Evolutionary conservation across 1,140 invertebrate genomes (phyloP), one percentile per base, ranked within the genome.

Genomic region (Temnothorax longispinosus): DNA sequence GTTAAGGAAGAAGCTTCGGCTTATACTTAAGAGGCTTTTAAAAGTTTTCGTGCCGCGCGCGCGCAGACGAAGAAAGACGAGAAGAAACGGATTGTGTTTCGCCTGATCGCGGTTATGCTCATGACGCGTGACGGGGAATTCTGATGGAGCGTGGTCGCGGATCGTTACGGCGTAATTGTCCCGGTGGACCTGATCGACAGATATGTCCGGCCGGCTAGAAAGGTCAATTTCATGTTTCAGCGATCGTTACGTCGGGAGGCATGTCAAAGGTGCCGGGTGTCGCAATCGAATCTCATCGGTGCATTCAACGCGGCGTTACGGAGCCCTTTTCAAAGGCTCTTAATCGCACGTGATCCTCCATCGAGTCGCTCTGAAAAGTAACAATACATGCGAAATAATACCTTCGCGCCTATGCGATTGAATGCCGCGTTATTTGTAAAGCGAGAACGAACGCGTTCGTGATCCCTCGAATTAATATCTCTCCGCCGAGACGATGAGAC

Each of bases 151-250:
- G 89, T 88, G 87, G 90, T 88, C 80, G 85, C 74, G 88, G 76
- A 87, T 92, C 88, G 89, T 92, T 91, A 90, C 88, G 69, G 72
- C 80, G 91, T 92, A 92, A 92, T 92, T 92, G 91, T 87, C 91
- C 86, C 67, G 89, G 88, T 88, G 90, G 84, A 90, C 81, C 32
- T 54, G 85, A 89, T 77, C 84, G 69, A 72, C 69, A 78, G 80
- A 88, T 88, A 80, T 81, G 72, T 75, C 75, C 78, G 76, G 44
- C 32, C 72, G 32, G 84, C 91, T 91, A 87, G 89, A 90, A 90
- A 90, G 89, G 86, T 88, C 89, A 81, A 90, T 90, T 88, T 88
- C 84, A 90, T 77, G 88, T 90, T 80, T 87, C 89, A 78, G 74
- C 67, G 86, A 89, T 87, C 88, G 75, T 85, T 87, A 76, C 54